Percentiles rank a stretch among this genome's conserved stretches.
These are phyloP conservation scores for Pseudomugil gertrudae DNA, from an alignment of 2,797 vertebrate genomes.

Conservation along the genomic window DNA sequence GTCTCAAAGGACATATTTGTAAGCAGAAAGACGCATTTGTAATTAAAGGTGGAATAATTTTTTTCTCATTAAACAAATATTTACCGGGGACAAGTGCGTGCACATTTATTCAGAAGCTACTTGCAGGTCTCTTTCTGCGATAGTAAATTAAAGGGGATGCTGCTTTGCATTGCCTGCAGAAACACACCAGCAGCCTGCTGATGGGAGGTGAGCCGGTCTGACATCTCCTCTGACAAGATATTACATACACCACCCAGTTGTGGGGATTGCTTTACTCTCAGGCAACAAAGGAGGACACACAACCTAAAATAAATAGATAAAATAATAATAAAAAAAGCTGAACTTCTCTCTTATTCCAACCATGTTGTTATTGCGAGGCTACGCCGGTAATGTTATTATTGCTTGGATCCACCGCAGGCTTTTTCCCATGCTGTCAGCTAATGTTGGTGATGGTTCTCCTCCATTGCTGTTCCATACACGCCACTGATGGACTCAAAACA, in stretches of 20 bases:
- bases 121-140: constrained; percentile 13
- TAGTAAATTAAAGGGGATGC: constrained; percentile 26
- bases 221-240: constrained; percentile 50
- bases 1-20: constrained; percentile 76
- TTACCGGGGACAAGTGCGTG: constrained; percentile 58
- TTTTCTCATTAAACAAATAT: constrained; percentile 74
- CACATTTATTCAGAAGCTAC: constrained; percentile 19
- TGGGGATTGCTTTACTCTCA: constrained; percentile 50
- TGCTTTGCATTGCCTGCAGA: constrained; percentile 50
- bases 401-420: constrained; percentile 70
- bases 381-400: constrained; percentile 69
- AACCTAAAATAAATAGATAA: constrained; percentile 52
- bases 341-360: constrained; percentile 64
- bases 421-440: constrained; percentile 72
- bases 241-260: constrained; percentile 52
- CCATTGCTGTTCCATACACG: constrained; percentile 47
- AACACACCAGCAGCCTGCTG: constrained; percentile 49
- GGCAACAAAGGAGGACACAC: constrained; percentile 65
- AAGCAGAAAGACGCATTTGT: constrained; percentile 70
- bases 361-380: constrained; percentile 70
- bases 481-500: constrained; percentile 79
- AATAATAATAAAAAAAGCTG: constrained; percentile 11
- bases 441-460: constrained; percentile 72
- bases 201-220: constrained; percentile 53
- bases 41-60: constrained; percentile 80